Conservation (phyloP, 2,888 invertebrate genomes). For the Tetheella fluctuosa region DNA sequence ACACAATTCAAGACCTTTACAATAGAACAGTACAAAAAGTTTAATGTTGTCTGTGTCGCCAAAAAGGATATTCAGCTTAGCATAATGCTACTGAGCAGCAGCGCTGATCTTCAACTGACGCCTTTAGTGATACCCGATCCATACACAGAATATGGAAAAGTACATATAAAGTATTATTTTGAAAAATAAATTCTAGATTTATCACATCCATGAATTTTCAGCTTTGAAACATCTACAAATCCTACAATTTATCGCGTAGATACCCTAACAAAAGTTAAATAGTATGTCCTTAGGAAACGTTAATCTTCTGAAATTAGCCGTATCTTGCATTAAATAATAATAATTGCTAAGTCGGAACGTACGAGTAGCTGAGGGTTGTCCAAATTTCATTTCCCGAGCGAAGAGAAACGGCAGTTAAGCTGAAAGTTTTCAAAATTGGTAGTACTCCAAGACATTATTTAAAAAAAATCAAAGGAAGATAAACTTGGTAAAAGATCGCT, state of each 20-base stretch:
- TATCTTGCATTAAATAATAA: slow-evolving; percentile 35
- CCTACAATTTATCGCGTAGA: too few relatives aligned
- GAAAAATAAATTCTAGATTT: too few relatives aligned
- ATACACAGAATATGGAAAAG: too few relatives aligned
- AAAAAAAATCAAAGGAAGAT: background rate
- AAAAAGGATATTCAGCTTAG: too few relatives aligned
- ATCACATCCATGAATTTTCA: slow-evolving; percentile 27
- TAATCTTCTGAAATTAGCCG: background rate
- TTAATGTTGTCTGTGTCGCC: too few relatives aligned
- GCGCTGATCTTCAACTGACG: too few relatives aligned
- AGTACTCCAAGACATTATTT: slow-evolving; percentile 34
- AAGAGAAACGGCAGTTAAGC: slow-evolving; percentile 46
- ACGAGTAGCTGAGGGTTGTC: slow-evolving; percentile 36
- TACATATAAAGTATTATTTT: too few relatives aligned
- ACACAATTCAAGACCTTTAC: too few relatives aligned
- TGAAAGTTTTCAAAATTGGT: slow-evolving; percentile 47
- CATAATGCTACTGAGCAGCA: too few relatives aligned
- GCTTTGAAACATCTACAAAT: background rate
- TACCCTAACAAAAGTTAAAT: background rate
- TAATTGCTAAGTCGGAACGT: slow-evolving; percentile 36
- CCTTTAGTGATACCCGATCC: too few relatives aligned
- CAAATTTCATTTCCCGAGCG: slow-evolving; percentile 45
- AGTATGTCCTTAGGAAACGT: background rate
- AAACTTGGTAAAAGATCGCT: slow-evolving; percentile 31
- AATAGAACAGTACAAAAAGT: too few relatives aligned